Base-by-base conservation (phyloP, 2,888 invertebrate genomes). In the Trachelus stipa region DNA sequence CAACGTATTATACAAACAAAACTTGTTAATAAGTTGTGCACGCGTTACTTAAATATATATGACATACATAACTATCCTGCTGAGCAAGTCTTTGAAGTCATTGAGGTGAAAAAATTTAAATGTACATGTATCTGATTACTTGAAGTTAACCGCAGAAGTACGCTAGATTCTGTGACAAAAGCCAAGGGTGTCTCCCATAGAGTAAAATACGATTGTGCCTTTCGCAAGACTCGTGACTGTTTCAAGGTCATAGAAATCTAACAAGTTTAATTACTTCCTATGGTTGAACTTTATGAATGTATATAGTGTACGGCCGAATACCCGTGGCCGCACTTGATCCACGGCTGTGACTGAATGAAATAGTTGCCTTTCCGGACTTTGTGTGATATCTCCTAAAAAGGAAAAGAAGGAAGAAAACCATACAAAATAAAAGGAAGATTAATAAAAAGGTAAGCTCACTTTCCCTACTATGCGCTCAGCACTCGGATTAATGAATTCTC, bases 201-300 rank as follows among this genome's bases (percentile, higher is more conserved):
- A 56, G 40, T 56, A 56, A 56, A 56, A 56, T 56, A 56, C 40
- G 40, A 56, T 56, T 34, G 74, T 73, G 35, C 37, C n/a, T 76
- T 69, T 71, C 75, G 68, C 68, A 82, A 82, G 80, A 84, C 79
- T 82, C 81, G 81, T 80, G 80, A 83, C 87, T 86, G 79, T 81
- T 78, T 83, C 85, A 87, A 87, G 88, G 87, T 86, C 87, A 83
- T 87, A 85, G 88, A 89, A 88, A 89, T 87, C 88, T 80, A 75
- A 33, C 69, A 75, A 74, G 34, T 76, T 76, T 2, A 56, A 56
- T 56, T 56, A 56, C 40, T 77, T 76, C 77, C 76, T 30, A 56
- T 75, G 74, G 73, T 76, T 75, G 73, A 69, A 68, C 75, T 79
- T 40, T 74, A 71, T 37, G 76, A 34, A 69, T 75, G 68, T 40